Percentiles rank a stretch among this genome's conserved stretches.
phyloP scores from a whole-genome alignment of 2,797 vertebrate species.

The Clarias fuscus region DNA sequence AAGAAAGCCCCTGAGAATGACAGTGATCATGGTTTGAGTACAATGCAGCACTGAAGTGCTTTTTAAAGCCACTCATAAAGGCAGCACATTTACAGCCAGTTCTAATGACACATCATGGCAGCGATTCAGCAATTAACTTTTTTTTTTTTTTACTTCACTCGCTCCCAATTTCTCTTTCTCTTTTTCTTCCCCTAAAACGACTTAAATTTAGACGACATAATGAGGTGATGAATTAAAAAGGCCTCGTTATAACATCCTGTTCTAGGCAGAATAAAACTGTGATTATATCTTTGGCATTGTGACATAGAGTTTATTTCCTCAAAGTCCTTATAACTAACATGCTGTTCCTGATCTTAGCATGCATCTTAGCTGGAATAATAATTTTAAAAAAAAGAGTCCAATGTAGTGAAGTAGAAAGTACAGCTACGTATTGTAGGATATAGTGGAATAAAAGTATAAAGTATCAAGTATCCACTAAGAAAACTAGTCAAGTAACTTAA shows the following conservation, averaged over 20 bases:
- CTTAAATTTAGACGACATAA: slow-evolving; percentile 21
- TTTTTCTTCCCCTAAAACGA: slow-evolving; percentile 2
- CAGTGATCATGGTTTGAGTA: slow-evolving; percentile 21
- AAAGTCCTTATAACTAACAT: background rate
- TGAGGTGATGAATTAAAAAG: background rate
- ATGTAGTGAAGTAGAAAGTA: too few species aligned
- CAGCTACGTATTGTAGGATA: too few species aligned
- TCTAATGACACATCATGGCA: slow-evolving; percentile 48
- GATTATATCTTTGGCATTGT: slow-evolving; percentile 1
- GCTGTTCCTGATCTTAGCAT: background rate
- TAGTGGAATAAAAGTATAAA: too few species aligned
- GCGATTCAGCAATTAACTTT: slow-evolving; percentile 48
- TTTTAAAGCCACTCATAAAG: slow-evolving; percentile 34
- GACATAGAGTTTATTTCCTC: background rate
- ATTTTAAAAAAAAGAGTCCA: too few species aligned
- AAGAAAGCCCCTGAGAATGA: slow-evolving; percentile 22
- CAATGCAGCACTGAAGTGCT: slow-evolving; percentile 39
- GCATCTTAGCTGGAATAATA: background rate
- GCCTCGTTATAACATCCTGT: background rate
- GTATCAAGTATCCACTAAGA: too few species aligned
- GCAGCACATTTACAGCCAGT: slow-evolving; percentile 20
- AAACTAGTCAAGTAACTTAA: too few species aligned
- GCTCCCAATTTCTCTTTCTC: background rate
- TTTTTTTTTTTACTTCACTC: slow-evolving; percentile 30
- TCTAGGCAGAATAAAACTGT: background rate